Evolutionary conservation across 92 coral and sea anemone genomes (phyloP), one percentile per base, ranked within the genome.

Genomic region (Scolanthus callimorphus): DNA sequence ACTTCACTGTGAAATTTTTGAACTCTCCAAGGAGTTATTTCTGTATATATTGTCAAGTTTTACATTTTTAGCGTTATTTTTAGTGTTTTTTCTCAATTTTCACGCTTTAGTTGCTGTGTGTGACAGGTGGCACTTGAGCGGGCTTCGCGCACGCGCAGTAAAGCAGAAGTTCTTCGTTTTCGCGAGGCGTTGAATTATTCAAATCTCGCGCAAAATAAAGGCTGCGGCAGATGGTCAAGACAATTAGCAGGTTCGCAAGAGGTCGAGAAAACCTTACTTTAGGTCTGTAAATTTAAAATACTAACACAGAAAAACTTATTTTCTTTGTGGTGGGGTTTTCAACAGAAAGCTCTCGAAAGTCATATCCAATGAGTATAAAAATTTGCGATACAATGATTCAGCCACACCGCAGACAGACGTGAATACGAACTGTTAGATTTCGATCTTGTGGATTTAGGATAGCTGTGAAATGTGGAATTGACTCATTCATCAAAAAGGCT

Each of bases 91-190:
- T 24, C 29, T 25, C n/a, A 34, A 31, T 31, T 60, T 55, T 13
- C 45, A 54, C 45, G 29, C 67, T 37, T 54, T 68, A 78, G 97
- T 89, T 89, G 97, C 97, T 69, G 69, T 27, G 94, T 21, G 22
- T 67, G 82, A 67, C 97, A 89, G 97, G 97, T 89, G 97, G 77
- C 62, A 56, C 66, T 70, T 25, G 49, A 68, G 49, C 49, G 60
- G 2, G 49, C 52, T 49, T 24, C 27, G 72, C 83, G 76, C 96
- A 57, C 69, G 96, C 96, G 96, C 69, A 66, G 25, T 52, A 26
- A 37, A 20, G n/a, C 60, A 20, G 4, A 9, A 4, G 17, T 46
- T 10, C 52, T 21, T 46, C 52, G 23, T 20, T 46, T 46, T 46
- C 30, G 31, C 25, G 23, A 46, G 44, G 38, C 59, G 24, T 64